Base-by-base conservation (phyloP, 2,888 invertebrate species). In the Morpho achilles region DNA sequence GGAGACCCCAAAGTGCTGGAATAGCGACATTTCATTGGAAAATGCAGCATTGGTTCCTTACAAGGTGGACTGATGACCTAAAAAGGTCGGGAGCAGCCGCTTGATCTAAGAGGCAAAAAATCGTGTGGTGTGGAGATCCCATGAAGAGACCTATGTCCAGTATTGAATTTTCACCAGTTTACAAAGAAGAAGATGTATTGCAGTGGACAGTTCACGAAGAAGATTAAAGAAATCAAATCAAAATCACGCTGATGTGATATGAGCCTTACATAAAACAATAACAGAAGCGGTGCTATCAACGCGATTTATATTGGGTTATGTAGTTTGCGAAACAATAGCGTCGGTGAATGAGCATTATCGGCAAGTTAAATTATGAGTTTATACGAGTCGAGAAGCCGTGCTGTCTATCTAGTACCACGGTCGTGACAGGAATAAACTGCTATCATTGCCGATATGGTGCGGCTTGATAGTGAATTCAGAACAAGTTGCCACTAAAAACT, bases 261-360 rank as follows among this genome's bases (percentile, higher is more conserved):
- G 39, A 41, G 7, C 41, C 23, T 45, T 45, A 48, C 16, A n/a
- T 8, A 42, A 8, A 10, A 48, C 48, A 53, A 60, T 43, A 48
- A 41, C n/a, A 46, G 56, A n/a, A 46, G 9, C 23, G 41, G 50
- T n/a, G 44, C 49, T 53, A 44, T 47, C 43, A 40, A 32, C 48
- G 40, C 47, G 50, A 53, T 45, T 56, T 53, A 62, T 58, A 61
- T 60, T 57, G 42, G 41, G 48, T 48, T 58, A 56, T 59, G 53
- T 58, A 58, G 56, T 60, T 63, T 62, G 59, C 62, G 65, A 67
- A 61, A 69, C 67, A 68, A 71, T 63, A 63, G 65, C 66, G 65
- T 66, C 70, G 70, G 73, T 82, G 77, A 83, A 81, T 82, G 82
- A 79, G 76, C 69, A 68, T 72, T 83, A 84, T 84, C 80, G 70